phyloP scores from a whole-genome alignment of 2,888 invertebrate species.

The Pyrochroa serraticornis region DNA sequence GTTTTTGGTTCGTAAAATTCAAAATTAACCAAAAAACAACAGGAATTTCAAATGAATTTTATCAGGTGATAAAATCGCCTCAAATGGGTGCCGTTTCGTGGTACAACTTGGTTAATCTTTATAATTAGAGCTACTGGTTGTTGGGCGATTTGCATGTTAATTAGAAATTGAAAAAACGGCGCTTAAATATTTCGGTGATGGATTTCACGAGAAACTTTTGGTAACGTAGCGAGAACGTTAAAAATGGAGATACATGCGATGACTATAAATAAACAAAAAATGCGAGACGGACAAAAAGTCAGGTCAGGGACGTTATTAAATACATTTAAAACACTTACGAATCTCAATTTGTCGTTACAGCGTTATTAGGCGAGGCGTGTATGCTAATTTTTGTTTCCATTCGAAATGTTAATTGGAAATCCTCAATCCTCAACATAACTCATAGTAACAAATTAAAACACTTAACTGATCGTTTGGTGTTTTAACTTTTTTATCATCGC shows the following conservation, averaged over 20 bases:
- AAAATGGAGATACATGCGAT: constrained; percentile 8
- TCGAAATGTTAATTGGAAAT: too few relatives aligned
- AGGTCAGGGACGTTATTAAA: constrained; percentile 24
- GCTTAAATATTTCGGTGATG: constrained; percentile 12
- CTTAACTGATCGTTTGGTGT: too few relatives aligned
- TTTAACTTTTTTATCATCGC: too few relatives aligned
- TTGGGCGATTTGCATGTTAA: constrained; percentile 8
- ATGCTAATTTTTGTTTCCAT: too few relatives aligned
- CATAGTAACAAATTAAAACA: too few relatives aligned
- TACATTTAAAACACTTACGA: constrained; percentile 4
- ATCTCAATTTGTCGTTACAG: constrained; percentile 3
- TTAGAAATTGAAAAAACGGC: constrained; percentile 5
- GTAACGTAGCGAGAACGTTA: constrained; percentile 3
- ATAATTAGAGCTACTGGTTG: neutral
- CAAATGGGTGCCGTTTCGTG: too few relatives aligned
- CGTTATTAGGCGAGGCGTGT: neutral
- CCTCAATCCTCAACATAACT: too few relatives aligned
- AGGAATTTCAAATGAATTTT: too few relatives aligned
- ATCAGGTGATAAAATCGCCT: too few relatives aligned
- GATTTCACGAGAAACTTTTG: constrained; percentile 3
- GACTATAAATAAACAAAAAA: constrained; percentile 17
- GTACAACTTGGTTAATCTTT: too few relatives aligned
- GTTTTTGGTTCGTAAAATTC: neutral
- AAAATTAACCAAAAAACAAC: too few relatives aligned
- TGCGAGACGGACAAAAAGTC: constrained; percentile 26